Base-by-base conservation (phyloP, 2,888 invertebrate species). In the Geotrupes spiniger region DNA sequence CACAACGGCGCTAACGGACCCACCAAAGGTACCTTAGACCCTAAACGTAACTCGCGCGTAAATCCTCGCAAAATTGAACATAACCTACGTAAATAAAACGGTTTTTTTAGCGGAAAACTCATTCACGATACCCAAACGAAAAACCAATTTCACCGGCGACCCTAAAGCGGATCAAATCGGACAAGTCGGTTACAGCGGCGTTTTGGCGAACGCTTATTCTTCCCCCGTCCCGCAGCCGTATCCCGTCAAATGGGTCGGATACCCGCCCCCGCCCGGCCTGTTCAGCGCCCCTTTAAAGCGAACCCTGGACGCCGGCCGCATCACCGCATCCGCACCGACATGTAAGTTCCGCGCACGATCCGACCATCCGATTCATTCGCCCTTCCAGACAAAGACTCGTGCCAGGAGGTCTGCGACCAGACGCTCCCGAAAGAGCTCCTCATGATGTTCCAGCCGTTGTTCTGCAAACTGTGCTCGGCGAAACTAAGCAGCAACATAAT, bases 381-480 rank as follows among this genome's bases (percentile, higher is more conserved):
- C 14, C 6, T 33, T 33, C 14, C 15, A 59, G 59, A 54, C 59
- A 63, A 54, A 53, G 61, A 63, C 17, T 64, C 63, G 6, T 66
- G 63, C 25, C 64, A 65, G 1, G 69, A 70, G 42, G 39, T 60
- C 9, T 54, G 54, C 15, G 72, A 73, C 58, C 54, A 72, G 61
- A 21, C 69, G 50, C 57, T 74, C 8, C 74, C 74, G 0, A 66
- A 67, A 49, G 78, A 76, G 49, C 59, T 80, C 9, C 76, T 74
- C 26, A 54, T 59, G 3, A 56, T 75, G 29, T 77, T 79, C 50
- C 74, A 75, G 47, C 76, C 79, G 0, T 58, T 78, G 15, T 71
- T 65, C 48, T 80, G 80, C 59, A 74, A 76, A 45, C 59, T 80
- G 11, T 80, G 80, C 58, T 64, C 68, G 26, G 64, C 68, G 1